Conservation (phyloP, 1,140 invertebrate species). For the Drosophila nikananu region DNA sequence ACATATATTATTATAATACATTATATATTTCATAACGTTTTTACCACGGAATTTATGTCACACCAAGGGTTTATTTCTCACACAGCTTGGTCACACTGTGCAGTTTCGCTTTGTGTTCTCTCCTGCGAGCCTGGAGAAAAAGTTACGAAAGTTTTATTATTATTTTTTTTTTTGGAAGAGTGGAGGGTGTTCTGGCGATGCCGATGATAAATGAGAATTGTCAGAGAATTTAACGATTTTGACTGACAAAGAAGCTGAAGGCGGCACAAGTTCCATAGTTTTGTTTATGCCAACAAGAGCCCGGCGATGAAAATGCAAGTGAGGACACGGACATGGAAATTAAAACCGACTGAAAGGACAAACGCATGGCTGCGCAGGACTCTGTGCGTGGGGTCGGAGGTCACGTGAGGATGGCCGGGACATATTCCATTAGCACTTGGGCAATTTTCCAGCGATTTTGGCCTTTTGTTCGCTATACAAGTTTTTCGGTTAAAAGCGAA, state of each 20-base stretch:
- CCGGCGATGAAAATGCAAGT: constrained; percentile 32
- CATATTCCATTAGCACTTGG: constrained; percentile 61
- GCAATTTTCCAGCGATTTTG: constrained; percentile 71
- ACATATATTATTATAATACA: background rate
- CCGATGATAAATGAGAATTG: constrained; percentile 76
- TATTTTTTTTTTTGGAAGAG: constrained; percentile 1
- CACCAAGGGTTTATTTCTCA: background rate
- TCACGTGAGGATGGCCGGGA: constrained; percentile 4
- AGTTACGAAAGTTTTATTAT: constrained; percentile 69
- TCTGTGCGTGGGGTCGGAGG: background rate
- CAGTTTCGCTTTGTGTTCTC: constrained; percentile 16
- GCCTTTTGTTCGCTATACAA: constrained; percentile 36
- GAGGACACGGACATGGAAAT: constrained; percentile 62
- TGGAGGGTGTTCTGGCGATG: constrained; percentile 5
- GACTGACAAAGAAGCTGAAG: constrained; percentile 67
- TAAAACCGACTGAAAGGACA: constrained; percentile 45
- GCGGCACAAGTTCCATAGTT: constrained; percentile 65
- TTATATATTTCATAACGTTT: too few species aligned
- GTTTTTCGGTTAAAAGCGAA: background rate
- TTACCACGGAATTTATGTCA: background rate
- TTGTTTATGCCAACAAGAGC: constrained; percentile 58
- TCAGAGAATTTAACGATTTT: constrained; percentile 75
- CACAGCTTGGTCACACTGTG: background rate
- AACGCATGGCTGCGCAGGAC: constrained; percentile 32
- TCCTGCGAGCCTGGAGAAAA: constrained; percentile 29